Base-by-base conservation (phyloP, 2,888 invertebrate genomes). In the Calephelis perditalis region DNA sequence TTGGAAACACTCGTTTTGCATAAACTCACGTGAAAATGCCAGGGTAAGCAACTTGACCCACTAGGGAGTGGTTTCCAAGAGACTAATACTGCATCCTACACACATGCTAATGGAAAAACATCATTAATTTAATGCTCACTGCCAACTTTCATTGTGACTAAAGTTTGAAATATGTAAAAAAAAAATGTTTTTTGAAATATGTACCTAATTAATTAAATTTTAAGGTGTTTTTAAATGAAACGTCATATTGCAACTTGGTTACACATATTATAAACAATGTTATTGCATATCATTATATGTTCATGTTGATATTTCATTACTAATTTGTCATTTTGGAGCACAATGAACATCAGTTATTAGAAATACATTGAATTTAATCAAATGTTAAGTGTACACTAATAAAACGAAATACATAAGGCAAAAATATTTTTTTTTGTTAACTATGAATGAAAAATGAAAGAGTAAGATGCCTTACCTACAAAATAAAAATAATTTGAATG, bases 271-370 rank as follows among this genome's bases (percentile, higher is more conserved):
- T 60, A 76, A 91, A 90, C 68, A 72, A 89, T 73, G 84, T 84
- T 8, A 40, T 3, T 40, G 40, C 40, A 6, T 7, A 40, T 40
- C 40, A 5, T 40, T 40, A 40, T 54, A 97, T 97, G 97, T 96
- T 97, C 26, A 26, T 68, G 86, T 98, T 83, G 96, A 96, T 78
- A 96, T 40, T 40, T 40, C 40, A 26, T 7, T 44, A 7, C 12
- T 45, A 36, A 46, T 12, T 8, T 44, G 45, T 36, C 54, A 54
- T 47, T 58, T 63, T 61, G 62, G 26, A 26, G 26, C 26, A 26
- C 26, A 26, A 40, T 3, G 6, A 7, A 40, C 40, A 40, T 40
- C 40, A 40, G 4, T 6, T 5, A 7, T 40, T 40, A 6, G 8
- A 40, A 40, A 40, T 6, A 40, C 8, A 8, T 40, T 40, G 8